Base-by-base conservation (phyloP, 92 coral and sea anemone species). In the Zoanthus sociatus region DNA sequence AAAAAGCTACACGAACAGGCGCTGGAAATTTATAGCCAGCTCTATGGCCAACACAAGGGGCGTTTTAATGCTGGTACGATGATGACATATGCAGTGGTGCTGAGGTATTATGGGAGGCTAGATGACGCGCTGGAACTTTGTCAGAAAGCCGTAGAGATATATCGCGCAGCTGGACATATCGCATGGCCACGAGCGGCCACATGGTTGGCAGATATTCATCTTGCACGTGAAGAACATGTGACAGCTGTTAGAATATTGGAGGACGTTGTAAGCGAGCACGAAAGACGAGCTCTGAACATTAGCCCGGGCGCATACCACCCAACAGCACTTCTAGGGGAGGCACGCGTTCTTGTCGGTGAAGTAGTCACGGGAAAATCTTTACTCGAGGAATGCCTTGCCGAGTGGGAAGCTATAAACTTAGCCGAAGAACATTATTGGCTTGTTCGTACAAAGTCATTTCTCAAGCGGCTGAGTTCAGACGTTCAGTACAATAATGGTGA, bases 141-240 rank as follows among this genome's bases (percentile, higher is more conserved):
- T 47, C 73, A 72, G 53, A 84, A 78, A 45, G 98, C 98, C 31
- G 87, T 90, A 7, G 71, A 91, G 16, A 87, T 95, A 5, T 94
- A 92, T 47, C 91, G 95, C 56, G 74, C 83, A 37, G 91, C 98
- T 1, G 93, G 94, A 1, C 98, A 94, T 77, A 86, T 91, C 51
- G 94, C 98, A 67, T 93, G 94, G 93, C 98, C 95, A 8, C 95
- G 98, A 48, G 94, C 92, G 63, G 92, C 91, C 76, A 94, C 98
- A 31, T 91, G 82, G 83, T 84, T 94, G 69, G 96, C 98, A 4
- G 95, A 91, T 71, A 88, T 94, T 14, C 83, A 86, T 63, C 87
- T 96, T 26, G 89, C 89, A 30, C 94, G 90, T 47, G 73, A 55
- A 70, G 88, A 88, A 30, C 90, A 73, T 26, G 68, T 30, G 17